A percentile compares a stretch with the other conserved stretches of the same genome.
These are phyloP conservation scores for Bombus sylvicola DNA, from an alignment of 1,140 invertebrate species.

Conservation along the genomic window DNA sequence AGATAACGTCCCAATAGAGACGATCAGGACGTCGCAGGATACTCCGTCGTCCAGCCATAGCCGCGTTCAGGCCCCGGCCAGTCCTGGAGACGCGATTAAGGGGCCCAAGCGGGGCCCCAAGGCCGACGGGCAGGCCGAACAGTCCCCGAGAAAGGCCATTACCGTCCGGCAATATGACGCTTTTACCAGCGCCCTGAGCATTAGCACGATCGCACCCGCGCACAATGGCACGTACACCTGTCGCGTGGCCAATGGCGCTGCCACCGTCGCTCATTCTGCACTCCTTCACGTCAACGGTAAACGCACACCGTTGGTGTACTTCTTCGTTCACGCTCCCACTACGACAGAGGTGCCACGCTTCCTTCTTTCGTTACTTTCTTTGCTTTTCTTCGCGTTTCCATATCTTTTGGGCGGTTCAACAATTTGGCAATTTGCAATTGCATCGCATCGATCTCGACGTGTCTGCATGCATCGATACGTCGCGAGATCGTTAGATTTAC, in stretches of 20 bases:
- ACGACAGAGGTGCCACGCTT: conserved; percentile 26
- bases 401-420: background rate
- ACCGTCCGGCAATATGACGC: conserved; percentile 86
- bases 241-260: conserved; percentile 85
- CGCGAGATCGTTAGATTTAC: conserved; percentile 16
- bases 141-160: conserved; percentile 79
- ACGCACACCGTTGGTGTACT: conserved; percentile 77
- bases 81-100: conserved; percentile 59
- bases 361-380: background rate
- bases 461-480: conserved; percentile 41
- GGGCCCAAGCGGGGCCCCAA: conserved; percentile 56
- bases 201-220: conserved; percentile 85
- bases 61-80: conserved; percentile 56
- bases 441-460: conserved; percentile 7
- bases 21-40: conserved; percentile 67
- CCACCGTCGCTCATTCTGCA: conserved; percentile 85
- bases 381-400: too few relatives aligned
- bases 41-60: conserved; percentile 52
- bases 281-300: conserved; percentile 86
- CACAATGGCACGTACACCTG: conserved; percentile 90
- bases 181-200: conserved; percentile 86
- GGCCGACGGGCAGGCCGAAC: conserved; percentile 58
- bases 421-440: background rate
- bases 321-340: conserved; percentile 28
- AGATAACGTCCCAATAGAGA: conserved; percentile 83